Evolutionary conservation across 2,797 vertebrate species (phyloP).

Genomic region (Manis crassicaudata): DNA sequence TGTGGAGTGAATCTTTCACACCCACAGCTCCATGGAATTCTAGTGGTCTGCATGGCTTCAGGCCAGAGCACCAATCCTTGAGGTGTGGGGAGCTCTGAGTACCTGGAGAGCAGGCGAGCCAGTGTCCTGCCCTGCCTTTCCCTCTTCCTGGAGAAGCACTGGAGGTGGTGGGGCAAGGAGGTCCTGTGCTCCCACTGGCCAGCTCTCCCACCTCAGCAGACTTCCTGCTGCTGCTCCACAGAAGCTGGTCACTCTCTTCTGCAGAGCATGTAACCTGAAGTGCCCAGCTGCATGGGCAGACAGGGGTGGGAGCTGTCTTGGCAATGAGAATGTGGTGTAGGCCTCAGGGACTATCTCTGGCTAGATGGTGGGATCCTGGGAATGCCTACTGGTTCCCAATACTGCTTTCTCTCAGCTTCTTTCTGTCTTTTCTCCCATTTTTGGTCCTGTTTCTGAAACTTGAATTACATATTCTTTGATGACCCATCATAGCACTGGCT

Average conservation of each 20-base stretch:
- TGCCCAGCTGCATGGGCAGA: too few relatives aligned
- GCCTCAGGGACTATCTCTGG: not conserved
- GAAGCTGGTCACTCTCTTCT: not conserved
- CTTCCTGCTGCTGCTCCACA: not conserved
- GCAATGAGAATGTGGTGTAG: not conserved
- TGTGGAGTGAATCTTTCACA: constrained; percentile 31
- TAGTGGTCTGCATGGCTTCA: not conserved
- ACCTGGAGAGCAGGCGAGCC: not conserved
- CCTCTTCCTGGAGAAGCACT: not conserved
- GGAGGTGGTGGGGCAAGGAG: not conserved
- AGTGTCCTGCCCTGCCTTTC: not conserved
- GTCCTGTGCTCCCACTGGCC: not conserved
- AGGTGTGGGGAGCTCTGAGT: not conserved
- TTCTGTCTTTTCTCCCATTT: not conserved
- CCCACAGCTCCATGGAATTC: not conserved
- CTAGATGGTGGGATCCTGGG: not conserved
- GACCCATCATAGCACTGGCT: not conserved
- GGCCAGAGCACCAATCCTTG: not conserved
- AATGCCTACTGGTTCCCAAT: not conserved
- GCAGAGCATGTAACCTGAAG: not conserved
- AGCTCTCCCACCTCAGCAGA: not conserved
- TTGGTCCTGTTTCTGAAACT: not conserved
- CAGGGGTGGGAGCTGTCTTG: too few relatives aligned
- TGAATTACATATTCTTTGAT: not conserved
- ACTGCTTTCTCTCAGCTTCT: not conserved